Base-by-base conservation (phyloP, 1,140 invertebrate species). In the Tribolium madens region DNA sequence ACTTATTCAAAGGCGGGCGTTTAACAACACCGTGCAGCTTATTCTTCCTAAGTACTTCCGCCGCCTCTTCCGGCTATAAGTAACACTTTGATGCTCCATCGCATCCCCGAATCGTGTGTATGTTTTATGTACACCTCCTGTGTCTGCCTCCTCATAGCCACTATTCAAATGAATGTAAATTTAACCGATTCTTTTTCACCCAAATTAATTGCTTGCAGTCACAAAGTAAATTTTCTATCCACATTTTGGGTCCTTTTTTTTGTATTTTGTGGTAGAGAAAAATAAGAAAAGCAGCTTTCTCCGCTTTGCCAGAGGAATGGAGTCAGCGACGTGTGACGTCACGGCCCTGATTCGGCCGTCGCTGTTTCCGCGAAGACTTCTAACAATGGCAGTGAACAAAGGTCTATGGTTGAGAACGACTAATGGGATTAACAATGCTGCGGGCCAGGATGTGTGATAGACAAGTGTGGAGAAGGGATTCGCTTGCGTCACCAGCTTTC, bases 371-470 rank as follows among this genome's bases (percentile, higher is more conserved):
- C 79, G 76, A 80, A 80, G 76, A 76, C 70, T 72, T 76, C 73
- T 26, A 77, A 80, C 79, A 80, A 80, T 80, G 69, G 70, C 26
- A 53, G 48, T 42, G 79, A 80, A 80, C 79, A 80, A 80, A 80
- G 79, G 79, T 80, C 79, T 53, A 48, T 73, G 79, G 73, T 76
- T 78, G 72, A 78, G 76, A 46, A 42, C 79, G 70, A 73, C 79
- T 80, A 80, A 80, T 80, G 79, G 79, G 79, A 80, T 80, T 80
- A 80, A 80, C 79, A 80, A 80, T 78, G 79, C 79, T 78, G 53
- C 76, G 76, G 79, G 79, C 79, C 71, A 80, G 76, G 79, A 80
- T 78, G 79, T 80, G 79, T 80, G 79, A 80, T 78, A 80, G 79
- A 80, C 79, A 77, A 77, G 48, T 73, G 71, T 26, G 72, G 26